Base-by-base conservation (phyloP, 2,888 invertebrate species). In the Parapristionchus giblindavisi region DNA sequence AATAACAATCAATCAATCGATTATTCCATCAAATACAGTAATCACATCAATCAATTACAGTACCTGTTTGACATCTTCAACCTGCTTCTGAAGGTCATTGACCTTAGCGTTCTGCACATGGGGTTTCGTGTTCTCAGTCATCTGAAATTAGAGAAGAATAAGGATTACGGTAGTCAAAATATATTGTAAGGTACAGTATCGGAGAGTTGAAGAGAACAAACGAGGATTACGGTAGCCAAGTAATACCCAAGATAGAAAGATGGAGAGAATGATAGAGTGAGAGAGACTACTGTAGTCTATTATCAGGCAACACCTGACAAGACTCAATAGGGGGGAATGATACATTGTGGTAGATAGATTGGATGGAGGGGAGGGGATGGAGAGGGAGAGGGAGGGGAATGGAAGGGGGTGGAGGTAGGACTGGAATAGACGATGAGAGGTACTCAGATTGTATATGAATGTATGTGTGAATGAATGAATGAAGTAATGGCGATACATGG, bases 321-420 rank as follows among this genome's bases (percentile, higher is more conserved):
- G 21, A 60, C 21, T 60, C 60, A 36, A 32, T 60, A 60, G n/a
- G n/a, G n/a, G n/a, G 86, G 54, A 80, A 76, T 61, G 81, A 79
- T 84, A 85, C 85, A 8, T 8, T 61, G 56, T 71, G 38, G 29
- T 38, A 38, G 38, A 32, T 36, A 61, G 40, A 54, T 36, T 3
- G 75, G 48, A 60, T 40, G n/a, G 43, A 24, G 14, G 51, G 21
- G 17, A 48, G 32, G 66, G 48, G 17, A 68, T 11, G 32, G 36
- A 68, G n/a, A 43, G 40, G 63, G 34, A 32, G 54, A 70, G 27
- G 54, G 36, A 34, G 21, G 5, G 38, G 54, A 40, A 71, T 21
- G 29, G 38, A 68, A 5, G 48, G 29, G 27, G 36, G 54, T 32
- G 14, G 52, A 38, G 54, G 51, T 32, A 48, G 32, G 40, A n/a